Evolutionary conservation across 2,888 invertebrate species (phyloP), one percentile per base, ranked within the genome.

Genomic region (Xanthorhoe designata): DNA sequence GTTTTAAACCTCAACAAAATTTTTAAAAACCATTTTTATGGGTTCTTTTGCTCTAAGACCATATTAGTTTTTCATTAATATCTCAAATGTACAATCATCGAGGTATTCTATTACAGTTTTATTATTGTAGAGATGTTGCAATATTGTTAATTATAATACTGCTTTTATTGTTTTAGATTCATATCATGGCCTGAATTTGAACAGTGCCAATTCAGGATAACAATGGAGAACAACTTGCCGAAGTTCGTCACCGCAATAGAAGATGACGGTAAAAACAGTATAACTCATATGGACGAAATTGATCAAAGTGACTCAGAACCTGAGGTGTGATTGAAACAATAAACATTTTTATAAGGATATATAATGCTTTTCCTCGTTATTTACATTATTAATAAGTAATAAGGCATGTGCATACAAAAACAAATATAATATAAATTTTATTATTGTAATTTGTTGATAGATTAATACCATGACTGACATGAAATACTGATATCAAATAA

Each of bases 161-260:
- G 15, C 4, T 17, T 17, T 47, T 17, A 54, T 66, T 68, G 47
- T 88, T 88, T 63, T 79, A 93, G 93, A 71, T 94, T 95, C 81
- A 88, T 94, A 63, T 93, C 94, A 4, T 95, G 95, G 95, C 95
- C 96, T 1, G 95, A 95, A 76, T 97, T 95, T 78, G 86, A 91
- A 10, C 94, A 94, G 61, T 95, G 95, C 73, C 94, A 95, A 13
- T 96, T 96, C 80, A 86, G 94, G 67, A 93, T 94, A 1, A 95
- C 96, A 13, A 92, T 96, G 84, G 96, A 96, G 78, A 95, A 94
- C 71, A 94, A 94, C 75, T 82, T 96, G 73, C 92, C 92, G 0
- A 91, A 91, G 68, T 89, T 82, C 66, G 83, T 91, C 1, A 80
- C 89, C 5, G 82, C 84, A 32, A 77, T 87, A 3, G 89, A 89